Evolutionary conservation across 1,140 invertebrate species (phyloP), one percentile per base, ranked within the genome.

Genomic region (Bombus fervidus): DNA sequence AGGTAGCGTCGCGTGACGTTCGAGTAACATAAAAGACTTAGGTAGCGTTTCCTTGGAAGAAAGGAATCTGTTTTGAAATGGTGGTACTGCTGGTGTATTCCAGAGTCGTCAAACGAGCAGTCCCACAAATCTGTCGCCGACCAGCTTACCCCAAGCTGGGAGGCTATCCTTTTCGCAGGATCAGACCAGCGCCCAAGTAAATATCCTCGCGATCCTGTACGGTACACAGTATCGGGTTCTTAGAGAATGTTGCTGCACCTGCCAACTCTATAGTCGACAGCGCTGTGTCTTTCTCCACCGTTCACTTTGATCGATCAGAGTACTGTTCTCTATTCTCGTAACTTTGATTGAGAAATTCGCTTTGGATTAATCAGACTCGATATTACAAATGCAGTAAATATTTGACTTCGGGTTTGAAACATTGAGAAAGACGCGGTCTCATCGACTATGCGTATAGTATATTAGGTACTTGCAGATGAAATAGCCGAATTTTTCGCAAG

Each of bases 41-140:
- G 85, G 72, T 84, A 87, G 77, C 68, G 78, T 77, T 72, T 68
- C 5, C 41, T 53, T 47, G 31, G 73, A 37, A 47, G 8, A 1
- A 22, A 62, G 77, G 34, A 57, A 66, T 71, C 57, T 77, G 47
- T 77, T 86, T 91, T 91, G 85, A 91, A 90, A 93, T 91, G 88
- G 86, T 92, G 37, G 77, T 90, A 89, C 93, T 86, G 91, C 89
- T 91, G 92, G 89, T 95, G 91, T 93, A 95, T 96, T 96, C 88
- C 95, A 97, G 97, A 97, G 96, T 95, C 96, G 96, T 92, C 95
- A 97, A 95, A 96, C 96, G 94, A 96, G 96, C 92, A 97, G 96
- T 95, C 96, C 97, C 90, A 96, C 97, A 91, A 97, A 96, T 89
- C 95, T 98, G 92, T 98, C 97, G 89, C 97, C 97, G 72, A 97